Evolutionary conservation across 2,113 vertebrate genomes (phyloP), one percentile per base, ranked within the genome.

Genomic region (Ptyas mucosa): DNA sequence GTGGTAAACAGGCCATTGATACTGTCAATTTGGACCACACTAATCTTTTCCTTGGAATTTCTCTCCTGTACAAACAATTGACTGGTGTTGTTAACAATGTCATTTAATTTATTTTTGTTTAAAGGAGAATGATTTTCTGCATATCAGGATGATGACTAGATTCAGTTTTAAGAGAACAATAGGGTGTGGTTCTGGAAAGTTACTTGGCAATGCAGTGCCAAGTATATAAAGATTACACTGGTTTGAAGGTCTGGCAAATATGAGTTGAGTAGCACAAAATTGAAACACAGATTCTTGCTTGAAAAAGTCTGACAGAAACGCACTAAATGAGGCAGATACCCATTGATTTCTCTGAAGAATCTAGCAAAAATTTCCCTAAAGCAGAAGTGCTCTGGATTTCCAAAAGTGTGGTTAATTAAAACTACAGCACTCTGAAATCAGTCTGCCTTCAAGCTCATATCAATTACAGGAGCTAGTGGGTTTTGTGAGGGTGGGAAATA

Each of bases 251-350:
- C 81, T 51, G 95, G 26, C 92, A 54, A 88, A 93, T 39, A 10
- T 93, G 87, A 43, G 51, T 75, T 18, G n/a, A 64, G 90, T n/a
- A 86, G 75, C 89, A 89, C 9, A 87, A 64, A 93, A n/a, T 0
- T 93, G 95, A 9, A 88, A 93, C 92, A 93, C 88, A 81, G 0
- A 1, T 90, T 88, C 88, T 88, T 49, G 93, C 94, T 89, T 57
- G 96, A 95, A 94, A 96, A 95, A 93, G 94, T 97, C 93, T 95
- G 92, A 92, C 89, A 92, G 95, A 95, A 93, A 93, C 49, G 69
- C 12, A 89, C 96, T 94, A 43, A 43, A 46, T 94, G 29, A 95
- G 91, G 52, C 46, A 89, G 89, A 91, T 95, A 93, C 64, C n/a
- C 26, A 94, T 92, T 87, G 64, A 92, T 52, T 93, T 93, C 88